Evolutionary conservation across 1,140 invertebrate genomes (phyloP).

Genomic region (Heliconius himera): DNA sequence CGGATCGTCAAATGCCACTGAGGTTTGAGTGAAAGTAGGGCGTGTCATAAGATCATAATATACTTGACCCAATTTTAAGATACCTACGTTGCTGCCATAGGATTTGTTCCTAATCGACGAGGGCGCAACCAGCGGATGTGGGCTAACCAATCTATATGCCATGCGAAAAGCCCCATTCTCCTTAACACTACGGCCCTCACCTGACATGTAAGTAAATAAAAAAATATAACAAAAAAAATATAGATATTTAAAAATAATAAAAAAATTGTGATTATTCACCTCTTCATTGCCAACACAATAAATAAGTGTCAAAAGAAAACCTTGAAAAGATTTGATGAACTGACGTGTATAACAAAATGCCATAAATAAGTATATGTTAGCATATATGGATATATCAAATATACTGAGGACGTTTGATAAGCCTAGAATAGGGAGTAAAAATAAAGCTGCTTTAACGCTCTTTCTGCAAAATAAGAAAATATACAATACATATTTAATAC

Average conservation of each 20-base stretch:
- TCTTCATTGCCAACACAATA: conserved; percentile 96
- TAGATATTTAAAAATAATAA: too few species aligned
- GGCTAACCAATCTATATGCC: not conserved
- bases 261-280: conserved; percentile 80
- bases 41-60: too few species aligned
- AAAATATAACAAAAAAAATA: too few species aligned
- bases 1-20: too few species aligned
- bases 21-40: too few species aligned
- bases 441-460: conserved; percentile 89
- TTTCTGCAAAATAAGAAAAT: conserved; percentile 82
- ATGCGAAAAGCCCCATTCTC: not conserved
- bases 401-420: conserved; percentile 90
- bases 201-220: not conserved
- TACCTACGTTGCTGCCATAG: not conserved
- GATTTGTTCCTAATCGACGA: not conserved
- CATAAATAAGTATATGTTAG: conserved; percentile 86
- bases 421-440: conserved; percentile 91
- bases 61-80: not conserved
- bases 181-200: not conserved
- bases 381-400: conserved; percentile 85
- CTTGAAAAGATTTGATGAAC: conserved; percentile 92
- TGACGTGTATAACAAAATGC: conserved; percentile 91
- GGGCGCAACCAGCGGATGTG: not conserved
- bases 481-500: conserved; percentile 14
- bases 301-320: conserved; percentile 91